A percentile compares a stretch with the other conserved stretches of the same genome.
Evolutionary conservation across 2,113 vertebrate genomes (phyloP).

Genomic region (Crypturellus undulatus): DNA sequence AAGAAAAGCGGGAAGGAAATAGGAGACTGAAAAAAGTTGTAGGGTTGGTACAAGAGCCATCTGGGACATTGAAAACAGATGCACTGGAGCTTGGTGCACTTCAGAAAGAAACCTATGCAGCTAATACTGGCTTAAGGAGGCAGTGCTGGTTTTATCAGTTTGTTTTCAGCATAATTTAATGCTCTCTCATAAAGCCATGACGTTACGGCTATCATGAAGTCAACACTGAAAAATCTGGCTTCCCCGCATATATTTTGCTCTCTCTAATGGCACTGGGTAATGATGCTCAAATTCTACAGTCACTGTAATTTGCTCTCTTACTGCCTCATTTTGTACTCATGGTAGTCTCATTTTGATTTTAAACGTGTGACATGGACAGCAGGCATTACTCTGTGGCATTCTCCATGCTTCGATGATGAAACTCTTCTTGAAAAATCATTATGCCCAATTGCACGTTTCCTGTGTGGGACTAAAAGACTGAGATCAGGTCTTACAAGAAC

Average conservation of each 20-base stretch:
- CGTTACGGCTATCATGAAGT: background rate
- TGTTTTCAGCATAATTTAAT: background rate
- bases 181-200: background rate
- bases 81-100: background rate
- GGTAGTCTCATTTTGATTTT: background rate
- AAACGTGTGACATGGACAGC: background rate
- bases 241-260: rapidly evolving
- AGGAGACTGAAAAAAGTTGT: constrained; percentile 33
- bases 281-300: background rate
- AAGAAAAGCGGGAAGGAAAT: constrained; percentile 32
- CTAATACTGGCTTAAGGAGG: background rate
- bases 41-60: constrained; percentile 45
- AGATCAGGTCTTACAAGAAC: background rate
- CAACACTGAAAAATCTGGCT: background rate
- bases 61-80: constrained; percentile 42
- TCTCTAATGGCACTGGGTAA: background rate
- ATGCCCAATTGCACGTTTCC: background rate
- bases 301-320: background rate
- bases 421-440: background rate
- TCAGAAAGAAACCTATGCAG: background rate
- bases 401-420: background rate
- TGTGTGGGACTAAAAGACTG: background rate
- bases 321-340: background rate
- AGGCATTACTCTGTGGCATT: rapidly evolving
- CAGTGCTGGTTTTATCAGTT: background rate